These are phyloP conservation scores for Choristoneura fumiferana DNA, from an alignment of 1,140 invertebrate genomes.

Conservation along the genomic window DNA sequence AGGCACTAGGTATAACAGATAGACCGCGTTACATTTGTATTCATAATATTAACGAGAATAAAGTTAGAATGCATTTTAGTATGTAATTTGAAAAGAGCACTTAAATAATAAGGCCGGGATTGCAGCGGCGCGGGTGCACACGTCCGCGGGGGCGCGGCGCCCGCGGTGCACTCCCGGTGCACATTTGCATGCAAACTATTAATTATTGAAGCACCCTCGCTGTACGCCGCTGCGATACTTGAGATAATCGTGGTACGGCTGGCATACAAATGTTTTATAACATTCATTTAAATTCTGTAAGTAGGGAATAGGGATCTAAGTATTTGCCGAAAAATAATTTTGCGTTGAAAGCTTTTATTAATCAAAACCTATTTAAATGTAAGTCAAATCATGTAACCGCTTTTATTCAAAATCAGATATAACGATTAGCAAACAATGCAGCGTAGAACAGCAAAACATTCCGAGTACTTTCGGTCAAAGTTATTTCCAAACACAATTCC, in stretches of 20 bases:
- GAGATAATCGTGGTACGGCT: not conserved
- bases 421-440: not conserved
- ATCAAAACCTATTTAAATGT: not conserved
- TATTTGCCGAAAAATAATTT: not conserved
- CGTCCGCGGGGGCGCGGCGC: not conserved
- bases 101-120: too few species aligned
- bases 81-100: not conserved
- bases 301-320: not conserved
- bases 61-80: too few species aligned
- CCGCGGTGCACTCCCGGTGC: not conserved
- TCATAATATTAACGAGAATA: too few species aligned
- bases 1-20: too few species aligned
- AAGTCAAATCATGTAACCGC: not conserved
- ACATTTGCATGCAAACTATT: conserved; percentile 14
- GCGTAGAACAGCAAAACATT: too few species aligned
- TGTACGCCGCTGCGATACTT: not conserved
- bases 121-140: too few species aligned
- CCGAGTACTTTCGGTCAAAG: too few species aligned
- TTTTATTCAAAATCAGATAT: not conserved
- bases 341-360: not conserved
- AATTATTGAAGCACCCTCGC: not conserved
- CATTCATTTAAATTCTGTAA: not conserved
- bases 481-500: too few species aligned
- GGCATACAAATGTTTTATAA: not conserved
- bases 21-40: too few species aligned